Evolutionary conservation across 2,888 invertebrate genomes (phyloP), one percentile per base, ranked within the genome.

Genomic region (Thecophora atra): DNA sequence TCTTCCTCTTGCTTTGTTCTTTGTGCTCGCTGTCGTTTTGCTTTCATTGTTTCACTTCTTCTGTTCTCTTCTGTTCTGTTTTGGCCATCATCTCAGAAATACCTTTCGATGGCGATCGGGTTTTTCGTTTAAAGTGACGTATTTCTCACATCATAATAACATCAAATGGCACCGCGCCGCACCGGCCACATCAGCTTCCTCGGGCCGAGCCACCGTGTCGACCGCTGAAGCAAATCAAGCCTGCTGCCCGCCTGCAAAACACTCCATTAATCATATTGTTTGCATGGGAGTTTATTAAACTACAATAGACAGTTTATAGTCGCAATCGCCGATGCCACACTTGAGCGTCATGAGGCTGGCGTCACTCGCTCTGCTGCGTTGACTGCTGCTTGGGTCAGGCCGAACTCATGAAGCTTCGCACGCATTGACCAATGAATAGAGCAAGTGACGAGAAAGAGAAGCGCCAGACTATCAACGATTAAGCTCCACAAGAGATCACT

Each of bases 241-340:
- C 47, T 15, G 58, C 26, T 24, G 17, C 37, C 52, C 19, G 60
- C 58, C 66, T 60, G 66, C 54, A 71, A 70, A 26, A 52, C n/a
- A 70, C 28, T 63, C 52, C 62, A 70, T 70, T 70, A 70, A 70
- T 70, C 62, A 70, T 63, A 37, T 30, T 30, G 52, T 51, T 70
- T 62, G 51, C 52, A 70, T 70, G 62, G 52, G 70, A 63, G 30
- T 52, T 63, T 70, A 63, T 37, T 69, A 56, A 47, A 69, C 28
- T 69, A 56, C 44, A 26, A 56, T 17, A 56, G 21, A 24, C 44
- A 64, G 3, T 47, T 26, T 26, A 15, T 24, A 64, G 60, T 6
- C 6, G 17, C 13, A 15, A 44, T 44, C n/a, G n/a, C n/a, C 37
- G 11, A 37, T 37, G 11, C 37, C 6, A 37, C 11, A 37, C 7